A percentile compares a stretch with the other conserved stretches of the same genome.
Conservation (phyloP, 2,113 vertebrate species). For the Onychostruthus taczanowskii region DNA sequence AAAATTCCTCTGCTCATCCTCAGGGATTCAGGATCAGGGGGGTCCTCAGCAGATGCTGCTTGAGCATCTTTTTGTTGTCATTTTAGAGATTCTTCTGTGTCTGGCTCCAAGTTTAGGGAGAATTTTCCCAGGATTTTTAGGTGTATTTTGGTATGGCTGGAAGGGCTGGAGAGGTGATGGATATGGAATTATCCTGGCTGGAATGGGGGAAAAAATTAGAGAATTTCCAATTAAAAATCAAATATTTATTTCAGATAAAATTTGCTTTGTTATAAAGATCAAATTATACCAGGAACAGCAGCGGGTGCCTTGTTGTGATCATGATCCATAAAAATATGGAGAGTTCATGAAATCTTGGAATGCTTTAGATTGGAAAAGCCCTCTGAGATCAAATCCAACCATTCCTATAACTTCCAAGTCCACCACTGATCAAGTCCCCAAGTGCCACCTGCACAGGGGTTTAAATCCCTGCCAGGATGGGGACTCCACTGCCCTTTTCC, state of each 20-base stretch:
- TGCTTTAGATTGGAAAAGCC: neutral
- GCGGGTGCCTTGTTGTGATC: accelerated
- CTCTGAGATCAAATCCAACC: neutral
- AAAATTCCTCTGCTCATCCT: neutral
- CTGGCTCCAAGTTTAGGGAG: neutral
- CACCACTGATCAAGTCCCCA: neutral
- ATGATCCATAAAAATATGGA: neutral
- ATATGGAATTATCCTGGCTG: accelerated
- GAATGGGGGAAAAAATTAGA: neutral
- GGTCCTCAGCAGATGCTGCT: neutral
- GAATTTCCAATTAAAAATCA: neutral
- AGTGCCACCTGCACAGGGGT: neutral
- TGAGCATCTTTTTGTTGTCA: neutral
- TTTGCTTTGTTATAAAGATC: neutral
- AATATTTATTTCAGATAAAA: neutral
- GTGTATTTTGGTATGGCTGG: neutral
- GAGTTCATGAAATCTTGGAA: neutral
- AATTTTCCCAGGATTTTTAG: neutral
- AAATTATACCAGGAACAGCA: too few species aligned
- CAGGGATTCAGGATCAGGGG: neutral
- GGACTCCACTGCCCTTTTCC: neutral
- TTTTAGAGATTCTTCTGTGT: neutral
- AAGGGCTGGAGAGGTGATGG: neutral
- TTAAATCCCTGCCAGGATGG: too few species aligned
- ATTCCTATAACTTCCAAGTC: neutral